These are phyloP conservation scores for Habrosyne pyritoides DNA, from an alignment of 2,888 invertebrate genomes.

Conservation along the genomic window DNA sequence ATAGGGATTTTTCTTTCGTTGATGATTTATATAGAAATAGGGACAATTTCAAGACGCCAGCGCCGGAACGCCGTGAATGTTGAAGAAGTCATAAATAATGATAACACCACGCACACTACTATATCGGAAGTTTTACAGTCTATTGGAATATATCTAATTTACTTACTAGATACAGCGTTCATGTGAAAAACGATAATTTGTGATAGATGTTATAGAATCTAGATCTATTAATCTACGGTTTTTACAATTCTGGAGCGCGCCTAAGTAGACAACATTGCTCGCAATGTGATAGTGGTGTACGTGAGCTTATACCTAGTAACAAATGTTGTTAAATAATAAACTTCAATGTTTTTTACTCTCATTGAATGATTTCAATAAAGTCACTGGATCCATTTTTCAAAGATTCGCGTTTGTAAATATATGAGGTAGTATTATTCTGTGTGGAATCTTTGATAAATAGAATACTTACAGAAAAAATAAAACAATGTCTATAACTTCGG, in stretches of 20 bases:
- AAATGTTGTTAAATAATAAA: background rate
- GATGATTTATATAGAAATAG: slow-evolving; percentile 25
- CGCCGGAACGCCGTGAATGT: background rate
- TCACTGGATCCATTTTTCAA: background rate
- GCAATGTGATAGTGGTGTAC: background rate
- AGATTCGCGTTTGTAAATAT: slow-evolving; percentile 21
- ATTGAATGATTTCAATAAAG: background rate
- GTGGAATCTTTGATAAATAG: slow-evolving; percentile 23
- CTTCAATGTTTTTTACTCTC: background rate
- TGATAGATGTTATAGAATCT: background rate
- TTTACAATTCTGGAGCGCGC: background rate
- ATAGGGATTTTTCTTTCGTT: slow-evolving; percentile 54
- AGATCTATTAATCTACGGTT: background rate
- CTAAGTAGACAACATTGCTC: background rate
- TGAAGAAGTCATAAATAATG: background rate
- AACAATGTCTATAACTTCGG: background rate
- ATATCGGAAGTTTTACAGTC: background rate
- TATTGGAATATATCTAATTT: slow-evolving; percentile 1
- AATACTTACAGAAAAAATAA: background rate
- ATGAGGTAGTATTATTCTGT: slow-evolving; percentile 33
- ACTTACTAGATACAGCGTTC: background rate
- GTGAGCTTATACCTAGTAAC: background rate
- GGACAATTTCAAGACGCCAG: background rate
- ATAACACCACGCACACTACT: background rate
- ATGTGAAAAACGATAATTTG: background rate